Evolutionary conservation across 2,113 vertebrate genomes (phyloP).

Genomic region (Mandrillus leucophaeus): DNA sequence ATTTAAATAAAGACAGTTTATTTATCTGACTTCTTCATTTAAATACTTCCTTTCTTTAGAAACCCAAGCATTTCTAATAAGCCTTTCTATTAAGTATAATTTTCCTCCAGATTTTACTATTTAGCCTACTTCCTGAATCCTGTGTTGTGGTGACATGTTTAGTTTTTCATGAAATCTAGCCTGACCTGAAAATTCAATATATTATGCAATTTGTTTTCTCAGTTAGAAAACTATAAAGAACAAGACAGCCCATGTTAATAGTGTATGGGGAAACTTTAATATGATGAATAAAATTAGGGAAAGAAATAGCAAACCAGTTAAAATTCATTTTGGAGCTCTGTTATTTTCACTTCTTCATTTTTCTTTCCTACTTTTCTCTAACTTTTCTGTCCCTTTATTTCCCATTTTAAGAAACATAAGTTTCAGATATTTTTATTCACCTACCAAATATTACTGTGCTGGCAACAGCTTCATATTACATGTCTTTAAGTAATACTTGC

Average conservation of each 20-base stretch:
- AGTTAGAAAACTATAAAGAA: not conserved
- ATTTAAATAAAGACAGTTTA: no score
- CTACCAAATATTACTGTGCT: not conserved
- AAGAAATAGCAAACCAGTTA: not conserved
- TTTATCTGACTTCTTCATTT: not conserved
- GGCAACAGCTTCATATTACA: not conserved
- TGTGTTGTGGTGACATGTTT: not conserved
- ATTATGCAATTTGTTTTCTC: not conserved
- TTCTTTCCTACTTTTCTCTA: not conserved
- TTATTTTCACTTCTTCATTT: not conserved
- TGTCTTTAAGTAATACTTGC: not conserved
- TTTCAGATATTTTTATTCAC: not conserved
- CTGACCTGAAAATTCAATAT: not conserved
- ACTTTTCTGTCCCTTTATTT: not conserved
- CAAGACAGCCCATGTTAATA: not conserved
- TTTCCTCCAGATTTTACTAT: not conserved
- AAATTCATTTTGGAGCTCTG: not conserved
- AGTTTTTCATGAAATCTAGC: not conserved
- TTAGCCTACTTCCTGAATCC: not conserved
- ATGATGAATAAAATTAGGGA: not conserved
- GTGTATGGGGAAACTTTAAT: not conserved
- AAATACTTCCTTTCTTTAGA: not conserved
- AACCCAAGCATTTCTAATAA: not conserved
- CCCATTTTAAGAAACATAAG: not conserved
- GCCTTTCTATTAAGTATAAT: not conserved